A percentile compares a stretch with the other conserved stretches of the same genome.
These are phyloP conservation scores for Aphelocoma coerulescens DNA, from an alignment of 2,113 vertebrate species.

Conservation along the genomic window DNA sequence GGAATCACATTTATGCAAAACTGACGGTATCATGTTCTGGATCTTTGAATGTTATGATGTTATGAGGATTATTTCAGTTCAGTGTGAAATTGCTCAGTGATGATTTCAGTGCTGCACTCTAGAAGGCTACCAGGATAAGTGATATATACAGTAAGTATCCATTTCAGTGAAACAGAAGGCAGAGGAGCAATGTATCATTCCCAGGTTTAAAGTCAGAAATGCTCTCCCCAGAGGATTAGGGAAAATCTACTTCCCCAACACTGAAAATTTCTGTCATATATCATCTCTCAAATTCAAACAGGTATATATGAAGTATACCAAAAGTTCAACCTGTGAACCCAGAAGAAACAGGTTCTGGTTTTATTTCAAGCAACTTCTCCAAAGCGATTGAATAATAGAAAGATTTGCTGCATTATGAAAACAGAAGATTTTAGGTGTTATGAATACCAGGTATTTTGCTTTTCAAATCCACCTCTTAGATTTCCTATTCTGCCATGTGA, in stretches of 20 bases:
- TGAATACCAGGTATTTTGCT: background rate
- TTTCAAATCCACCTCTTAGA: background rate
- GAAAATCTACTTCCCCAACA: background rate
- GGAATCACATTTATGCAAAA: background rate
- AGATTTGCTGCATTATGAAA: background rate
- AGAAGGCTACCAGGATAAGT: background rate
- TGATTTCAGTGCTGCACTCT: background rate
- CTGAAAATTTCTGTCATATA: background rate
- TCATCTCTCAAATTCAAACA: background rate
- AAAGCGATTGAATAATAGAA: background rate
- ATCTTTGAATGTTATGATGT: background rate
- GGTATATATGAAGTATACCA: background rate
- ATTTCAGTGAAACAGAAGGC: constrained; percentile 6
- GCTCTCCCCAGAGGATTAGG: background rate
- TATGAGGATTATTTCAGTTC: background rate
- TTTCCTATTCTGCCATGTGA: background rate
- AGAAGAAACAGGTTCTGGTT: background rate
- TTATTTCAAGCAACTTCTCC: background rate
- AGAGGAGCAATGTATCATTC: background rate
- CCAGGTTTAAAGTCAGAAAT: background rate
- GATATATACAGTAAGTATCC: background rate
- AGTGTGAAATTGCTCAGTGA: background rate
- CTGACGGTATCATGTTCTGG: background rate
- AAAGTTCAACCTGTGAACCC: background rate
- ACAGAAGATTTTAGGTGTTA: background rate